A percentile compares a stretch with the other conserved stretches of the same genome.
Evolutionary conservation across 2,113 vertebrate genomes (phyloP).

Genomic region (Dascyllus trimaculatus): DNA sequence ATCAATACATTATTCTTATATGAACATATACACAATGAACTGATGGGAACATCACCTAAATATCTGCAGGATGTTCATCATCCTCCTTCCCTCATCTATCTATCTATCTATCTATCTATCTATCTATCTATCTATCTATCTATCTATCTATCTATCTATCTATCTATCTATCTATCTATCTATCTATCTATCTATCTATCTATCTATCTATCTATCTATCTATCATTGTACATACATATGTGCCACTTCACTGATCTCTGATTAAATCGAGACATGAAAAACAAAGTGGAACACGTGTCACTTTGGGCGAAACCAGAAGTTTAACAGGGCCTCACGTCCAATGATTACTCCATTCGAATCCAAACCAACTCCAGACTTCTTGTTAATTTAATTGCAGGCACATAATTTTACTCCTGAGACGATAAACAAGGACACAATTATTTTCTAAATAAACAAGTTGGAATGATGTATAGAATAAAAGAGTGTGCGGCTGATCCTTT

Average conservation of each 20-base stretch:
- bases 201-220: constrained; percentile 37
- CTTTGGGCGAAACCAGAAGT: constrained; percentile 36
- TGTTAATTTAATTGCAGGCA: constrained; percentile 61
- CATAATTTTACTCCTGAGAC: constrained; percentile 60
- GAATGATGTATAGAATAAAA: constrained; percentile 76
- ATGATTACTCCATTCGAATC: constrained; percentile 34
- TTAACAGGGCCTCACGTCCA: constrained; percentile 42
- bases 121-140: constrained; percentile 14
- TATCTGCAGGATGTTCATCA: background rate
- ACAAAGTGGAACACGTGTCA: constrained; percentile 20
- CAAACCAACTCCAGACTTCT: constrained; percentile 49
- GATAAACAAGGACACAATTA: constrained; percentile 69
- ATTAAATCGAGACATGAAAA: constrained; percentile 8
- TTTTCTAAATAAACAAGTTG: constrained; percentile 66
- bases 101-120: constrained; percentile 24
- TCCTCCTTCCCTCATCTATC: constrained; percentile 1
- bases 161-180: constrained; percentile 47
- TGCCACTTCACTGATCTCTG: no score
- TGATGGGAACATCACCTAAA: background rate
- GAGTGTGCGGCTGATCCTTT: constrained; percentile 59
- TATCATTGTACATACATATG: background rate
- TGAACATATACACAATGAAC: background rate
- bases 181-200: constrained; percentile 39
- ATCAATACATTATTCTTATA: constrained; percentile 6
- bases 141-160: constrained; percentile 36